phyloP scores from a whole-genome alignment of 2,888 invertebrate species.

The Lasioglossum lativentre region DNA sequence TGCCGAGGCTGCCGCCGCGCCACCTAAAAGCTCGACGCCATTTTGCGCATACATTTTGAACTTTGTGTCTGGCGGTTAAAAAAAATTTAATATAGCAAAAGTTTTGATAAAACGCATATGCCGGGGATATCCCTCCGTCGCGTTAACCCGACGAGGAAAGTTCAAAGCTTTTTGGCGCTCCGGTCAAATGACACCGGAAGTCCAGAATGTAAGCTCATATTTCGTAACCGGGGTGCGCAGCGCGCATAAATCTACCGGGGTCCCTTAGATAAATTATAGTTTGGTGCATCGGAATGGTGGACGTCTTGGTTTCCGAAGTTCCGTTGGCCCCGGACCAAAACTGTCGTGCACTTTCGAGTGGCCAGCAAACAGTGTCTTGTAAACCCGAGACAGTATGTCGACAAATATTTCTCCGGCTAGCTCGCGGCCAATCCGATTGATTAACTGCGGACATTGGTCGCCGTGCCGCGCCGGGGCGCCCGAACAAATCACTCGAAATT shows the following conservation, averaged over 20 bases:
- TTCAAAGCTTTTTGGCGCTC: conserved; percentile 13
- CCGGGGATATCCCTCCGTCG: not conserved
- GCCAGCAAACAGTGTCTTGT: conserved; percentile 47
- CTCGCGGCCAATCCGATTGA: conserved; percentile 16
- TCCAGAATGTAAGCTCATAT: conserved; percentile 39
- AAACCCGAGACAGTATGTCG: conserved; percentile 10
- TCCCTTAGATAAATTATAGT: conserved; percentile 47
- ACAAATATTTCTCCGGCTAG: conserved; percentile 3
- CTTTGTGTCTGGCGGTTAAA: not conserved
- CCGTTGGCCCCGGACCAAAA: conserved; percentile 52
- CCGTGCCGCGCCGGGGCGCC: too few relatives aligned
- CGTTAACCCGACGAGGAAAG: not conserved
- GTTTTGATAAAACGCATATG: not conserved
- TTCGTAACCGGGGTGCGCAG: conserved; percentile 15
- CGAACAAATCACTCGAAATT: too few relatives aligned
- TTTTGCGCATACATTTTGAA: not conserved
- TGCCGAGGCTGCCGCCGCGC: not conserved
- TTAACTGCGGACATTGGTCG: conserved; percentile 16
- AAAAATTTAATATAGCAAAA: not conserved
- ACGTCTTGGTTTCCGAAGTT: conserved; percentile 43
- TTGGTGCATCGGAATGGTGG: conserved; percentile 26
- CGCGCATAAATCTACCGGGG: conserved; percentile 42
- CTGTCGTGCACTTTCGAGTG: conserved; percentile 41
- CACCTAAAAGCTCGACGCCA: not conserved
- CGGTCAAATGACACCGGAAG: conserved; percentile 14